Conservation (phyloP, 2,797 vertebrate species). For the Glyptemys insculpta region DNA sequence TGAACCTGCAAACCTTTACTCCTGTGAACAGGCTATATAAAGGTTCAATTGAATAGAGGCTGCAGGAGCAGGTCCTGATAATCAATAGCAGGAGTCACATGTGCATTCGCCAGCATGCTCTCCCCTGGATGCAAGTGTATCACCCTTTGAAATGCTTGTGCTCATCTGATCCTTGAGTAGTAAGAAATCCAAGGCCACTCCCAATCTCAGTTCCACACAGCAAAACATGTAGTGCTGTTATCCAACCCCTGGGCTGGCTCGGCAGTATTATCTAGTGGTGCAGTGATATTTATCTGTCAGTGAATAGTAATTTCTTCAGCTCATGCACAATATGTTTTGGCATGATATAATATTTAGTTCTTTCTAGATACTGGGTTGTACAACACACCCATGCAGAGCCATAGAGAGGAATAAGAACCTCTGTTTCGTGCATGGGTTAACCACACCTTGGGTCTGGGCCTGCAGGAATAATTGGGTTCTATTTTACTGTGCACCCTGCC, state of each 20-base stretch:
- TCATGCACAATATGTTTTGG: not conserved
- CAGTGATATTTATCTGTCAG: not conserved
- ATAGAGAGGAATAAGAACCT: not conserved
- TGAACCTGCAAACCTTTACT: not conserved
- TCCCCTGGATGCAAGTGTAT: not conserved
- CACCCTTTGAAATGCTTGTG: not conserved
- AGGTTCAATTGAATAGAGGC: not conserved
- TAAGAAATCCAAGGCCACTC: not conserved
- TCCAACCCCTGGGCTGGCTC: not conserved
- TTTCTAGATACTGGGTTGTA: not conserved
- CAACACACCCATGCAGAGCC: not conserved
- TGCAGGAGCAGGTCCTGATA: not conserved
- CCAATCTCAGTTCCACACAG: not conserved
- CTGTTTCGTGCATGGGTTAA: not conserved
- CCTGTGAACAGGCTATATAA: not conserved
- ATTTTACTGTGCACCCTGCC: not conserved
- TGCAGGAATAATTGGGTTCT: not conserved
- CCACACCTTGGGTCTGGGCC: not conserved
- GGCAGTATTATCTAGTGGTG: not conserved
- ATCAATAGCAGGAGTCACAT: not conserved
- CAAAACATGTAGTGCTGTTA: not conserved
- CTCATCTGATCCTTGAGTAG: not conserved
- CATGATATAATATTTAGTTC: not conserved
- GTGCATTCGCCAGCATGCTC: not conserved
- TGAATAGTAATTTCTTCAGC: not conserved